Percentiles rank a stretch among this genome's conserved stretches.
Evolutionary conservation across 1,140 invertebrate species (phyloP).

Genomic region (Brachionus rotundiformis): DNA sequence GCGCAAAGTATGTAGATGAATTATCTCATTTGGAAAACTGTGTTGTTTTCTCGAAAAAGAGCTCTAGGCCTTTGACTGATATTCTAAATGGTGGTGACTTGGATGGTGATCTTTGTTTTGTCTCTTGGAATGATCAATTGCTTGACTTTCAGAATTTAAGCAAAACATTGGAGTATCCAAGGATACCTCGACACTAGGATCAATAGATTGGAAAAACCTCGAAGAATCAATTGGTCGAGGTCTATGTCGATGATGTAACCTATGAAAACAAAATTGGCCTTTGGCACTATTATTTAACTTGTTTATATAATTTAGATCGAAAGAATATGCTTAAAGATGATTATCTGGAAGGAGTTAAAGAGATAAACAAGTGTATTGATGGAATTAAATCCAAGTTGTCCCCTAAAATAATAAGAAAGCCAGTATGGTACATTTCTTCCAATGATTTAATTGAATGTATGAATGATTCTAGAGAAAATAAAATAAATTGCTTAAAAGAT

Average conservation of each 20-base stretch:
- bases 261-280: neutral
- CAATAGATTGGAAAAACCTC: neutral
- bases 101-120: conserved; percentile 64
- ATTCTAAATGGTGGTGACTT: conserved; percentile 64
- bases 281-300: neutral
- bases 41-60: conserved; percentile 63
- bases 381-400: neutral
- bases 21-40: conserved; percentile 63
- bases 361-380: conserved; percentile 40
- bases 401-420: neutral
- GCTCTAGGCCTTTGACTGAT: conserved; percentile 63
- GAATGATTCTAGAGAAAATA: neutral
- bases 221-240: neutral
- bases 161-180: neutral
- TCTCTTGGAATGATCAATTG: conserved; percentile 58
- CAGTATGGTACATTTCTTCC: neutral
- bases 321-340: neutral
- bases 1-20: conserved; percentile 58
- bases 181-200: neutral
- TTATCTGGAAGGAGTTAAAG: neutral
- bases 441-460: neutral
- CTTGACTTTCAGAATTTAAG: conserved; percentile 4
- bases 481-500: neutral
- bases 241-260: neutral
- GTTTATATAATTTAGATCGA: neutral